Conservation (phyloP, 1,140 invertebrate species). For the Idris sp. region DNA sequence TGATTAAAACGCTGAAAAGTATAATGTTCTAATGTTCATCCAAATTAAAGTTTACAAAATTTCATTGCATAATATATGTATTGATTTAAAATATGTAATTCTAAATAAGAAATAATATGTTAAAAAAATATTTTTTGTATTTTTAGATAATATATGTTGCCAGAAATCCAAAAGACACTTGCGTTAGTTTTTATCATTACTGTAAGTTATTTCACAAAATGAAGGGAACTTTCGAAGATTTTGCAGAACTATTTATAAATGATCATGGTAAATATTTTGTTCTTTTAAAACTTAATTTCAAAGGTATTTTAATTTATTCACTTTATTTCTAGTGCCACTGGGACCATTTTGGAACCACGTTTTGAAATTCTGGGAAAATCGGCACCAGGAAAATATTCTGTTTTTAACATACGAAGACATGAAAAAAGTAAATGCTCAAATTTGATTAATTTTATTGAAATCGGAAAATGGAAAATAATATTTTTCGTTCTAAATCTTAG, state of each 20-base stretch:
- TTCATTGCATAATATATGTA: no score
- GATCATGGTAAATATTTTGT: slow-evolving; percentile 83
- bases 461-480: no score
- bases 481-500: slow-evolving; percentile 60
- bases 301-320: no score
- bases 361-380: slow-evolving; percentile 83
- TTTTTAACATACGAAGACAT: slow-evolving; percentile 93
- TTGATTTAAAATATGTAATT: no score
- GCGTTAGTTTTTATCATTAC: slow-evolving; percentile 95
- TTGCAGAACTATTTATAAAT: slow-evolving; percentile 86
- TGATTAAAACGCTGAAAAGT: no score
- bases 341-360: slow-evolving; percentile 86
- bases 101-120: no score
- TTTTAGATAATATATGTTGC: slow-evolving; percentile 93
- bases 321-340: slow-evolving; percentile 78
- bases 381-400: slow-evolving; percentile 86
- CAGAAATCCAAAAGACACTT: slow-evolving; percentile 95
- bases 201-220: slow-evolving; percentile 84
- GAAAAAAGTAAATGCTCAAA: slow-evolving; percentile 83
- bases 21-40: no score
- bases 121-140: no score
- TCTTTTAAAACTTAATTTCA: no score
- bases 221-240: slow-evolving; percentile 87
- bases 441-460: no score
- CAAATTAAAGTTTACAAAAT: no score